phyloP scores from a whole-genome alignment of 2,113 vertebrate genomes.

The Cygnus atratus region DNA sequence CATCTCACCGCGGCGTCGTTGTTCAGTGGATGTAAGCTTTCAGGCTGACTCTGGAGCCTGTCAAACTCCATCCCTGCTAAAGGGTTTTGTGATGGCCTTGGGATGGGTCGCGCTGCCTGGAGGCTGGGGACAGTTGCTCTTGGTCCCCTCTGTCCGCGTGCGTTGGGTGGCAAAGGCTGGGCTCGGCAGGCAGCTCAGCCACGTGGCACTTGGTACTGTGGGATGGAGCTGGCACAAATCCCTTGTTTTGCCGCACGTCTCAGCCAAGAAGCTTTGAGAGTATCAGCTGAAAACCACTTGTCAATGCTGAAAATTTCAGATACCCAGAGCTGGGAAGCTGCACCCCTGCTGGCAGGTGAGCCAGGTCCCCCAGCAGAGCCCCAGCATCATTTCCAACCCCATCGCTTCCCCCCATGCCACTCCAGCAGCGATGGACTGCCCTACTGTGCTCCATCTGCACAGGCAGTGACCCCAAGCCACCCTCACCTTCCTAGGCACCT shows the following conservation, averaged over 20 bases:
- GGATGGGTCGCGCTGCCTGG: not conserved
- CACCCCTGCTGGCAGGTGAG: not conserved
- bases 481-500: not conserved
- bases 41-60: not conserved
- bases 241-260: not conserved
- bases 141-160: rapidly evolving
- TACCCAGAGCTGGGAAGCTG: rapidly evolving
- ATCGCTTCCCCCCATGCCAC: rapidly evolving
- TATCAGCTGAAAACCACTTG: not conserved
- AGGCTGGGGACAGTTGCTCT: not conserved
- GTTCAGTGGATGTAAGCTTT: rapidly evolving
- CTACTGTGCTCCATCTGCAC: rapidly evolving
- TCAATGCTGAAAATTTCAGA: not conserved
- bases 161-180: not conserved
- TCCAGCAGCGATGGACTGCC: rapidly evolving
- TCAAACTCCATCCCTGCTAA: not conserved
- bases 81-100: rapidly evolving
- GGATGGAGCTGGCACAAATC: not conserved
- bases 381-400: not conserved
- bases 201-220: rapidly evolving
- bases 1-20: rapidly evolving
- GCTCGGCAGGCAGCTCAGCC: rapidly evolving
- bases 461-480: too few relatives aligned
- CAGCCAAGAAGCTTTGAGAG: not conserved
- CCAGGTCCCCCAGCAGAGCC: not conserved